Base-by-base conservation (phyloP, 2,113 vertebrate genomes). In the Brienomyrus brachyistius region DNA sequence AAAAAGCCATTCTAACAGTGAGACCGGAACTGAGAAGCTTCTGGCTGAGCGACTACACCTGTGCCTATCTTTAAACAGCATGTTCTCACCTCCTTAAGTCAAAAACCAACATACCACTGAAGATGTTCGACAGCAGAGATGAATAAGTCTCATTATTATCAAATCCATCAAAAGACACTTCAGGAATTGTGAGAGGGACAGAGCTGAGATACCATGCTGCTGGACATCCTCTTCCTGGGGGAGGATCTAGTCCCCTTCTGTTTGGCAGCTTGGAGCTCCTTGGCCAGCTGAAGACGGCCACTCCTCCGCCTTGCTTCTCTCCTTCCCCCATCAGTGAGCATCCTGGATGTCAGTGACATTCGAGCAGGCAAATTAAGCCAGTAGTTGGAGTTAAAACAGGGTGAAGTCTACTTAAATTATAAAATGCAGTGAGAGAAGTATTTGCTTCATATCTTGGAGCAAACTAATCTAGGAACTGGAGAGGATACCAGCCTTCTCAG, bases 181-280 rank as follows among this genome's bases (percentile, higher is more conserved):
- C 54, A 40, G 31, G 74, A 11, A 31, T 43, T 19, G 0, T 31
- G 43, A 48, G 40, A 35, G 23, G 10, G 7, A 48, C 70, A 54
- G 43, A 85, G 0, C 10, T 4, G 23, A 21, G 4, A 84, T 8
- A 95, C 95, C 94, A 89, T 93, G 87, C 23, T 77, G 8, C n/a
- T 87, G 15, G 89, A 89, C 3, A 56, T 50, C 87, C 91, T 92
- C 90, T 92, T 92, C n/a, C 90, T 2, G 9, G 84, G 91, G 87
- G 93, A 88, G 11, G 54, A 47, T 40, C 89, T 52, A 54, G 88
- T 87, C 86, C 91, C 45, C 66, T 88, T 87, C 82, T 88, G 90
- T 51, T 87, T 7, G 74, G 89, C 74, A 86, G 91, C 43, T 23
- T 90, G n/a, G 47, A 6, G 3, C 70, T 47, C 74, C 90, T 77